A percentile compares a stretch with the other conserved stretches of the same genome.
Conservation (phyloP, 1,140 invertebrate genomes). For the Drosophila albomicans region DNA sequence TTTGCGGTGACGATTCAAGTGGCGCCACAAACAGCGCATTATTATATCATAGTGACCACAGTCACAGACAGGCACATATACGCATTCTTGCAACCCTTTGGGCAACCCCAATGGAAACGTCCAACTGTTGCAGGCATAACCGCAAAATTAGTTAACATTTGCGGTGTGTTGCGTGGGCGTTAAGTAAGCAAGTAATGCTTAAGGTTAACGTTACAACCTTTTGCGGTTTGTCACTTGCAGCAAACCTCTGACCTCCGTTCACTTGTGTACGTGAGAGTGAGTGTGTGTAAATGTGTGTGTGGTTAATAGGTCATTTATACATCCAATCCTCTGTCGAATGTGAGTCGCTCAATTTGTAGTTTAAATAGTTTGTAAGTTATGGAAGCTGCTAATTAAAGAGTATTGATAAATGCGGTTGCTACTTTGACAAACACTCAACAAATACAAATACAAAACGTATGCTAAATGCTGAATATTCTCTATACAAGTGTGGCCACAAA, state of each 20-base stretch:
- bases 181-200: constrained; percentile 77
- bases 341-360: constrained; percentile 48
- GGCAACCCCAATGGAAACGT: constrained; percentile 8
- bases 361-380: constrained; percentile 9
- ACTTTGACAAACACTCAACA: not conserved
- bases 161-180: constrained; percentile 61
- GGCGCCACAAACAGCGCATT: constrained; percentile 66
- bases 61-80: not conserved
- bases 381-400: constrained; percentile 8
- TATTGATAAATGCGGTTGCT: constrained; percentile 13
- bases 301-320: constrained; percentile 13
- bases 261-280: constrained; percentile 25
- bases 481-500: not conserved
- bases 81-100: constrained; percentile 8
- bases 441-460: not conserved
- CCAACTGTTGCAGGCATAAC: constrained; percentile 72
- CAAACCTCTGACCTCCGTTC: constrained; percentile 2
- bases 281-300: constrained; percentile 33
- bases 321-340: constrained; percentile 48
- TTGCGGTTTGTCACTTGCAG: constrained; percentile 79
- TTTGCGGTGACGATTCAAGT: constrained; percentile 68
- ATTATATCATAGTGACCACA: constrained; percentile 59
- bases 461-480: not conserved
- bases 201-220: constrained; percentile 74
- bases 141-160: constrained; percentile 80